Evolutionary conservation across 2,797 vertebrate species (phyloP), one percentile per base, ranked within the genome.

Genomic region (Sebastes aleutianus): DNA sequence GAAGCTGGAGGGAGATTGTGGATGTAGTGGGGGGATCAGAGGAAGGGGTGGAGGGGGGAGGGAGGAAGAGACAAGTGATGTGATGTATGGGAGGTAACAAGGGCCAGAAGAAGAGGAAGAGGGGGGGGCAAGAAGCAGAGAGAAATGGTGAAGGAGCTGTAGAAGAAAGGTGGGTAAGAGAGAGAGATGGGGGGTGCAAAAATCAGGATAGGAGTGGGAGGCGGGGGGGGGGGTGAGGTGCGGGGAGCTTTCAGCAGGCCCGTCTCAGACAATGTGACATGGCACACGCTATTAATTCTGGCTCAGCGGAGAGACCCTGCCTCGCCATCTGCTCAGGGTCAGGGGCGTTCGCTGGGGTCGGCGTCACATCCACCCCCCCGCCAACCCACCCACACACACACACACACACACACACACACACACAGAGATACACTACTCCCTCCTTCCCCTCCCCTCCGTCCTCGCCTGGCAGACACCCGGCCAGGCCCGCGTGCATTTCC

Each of bases 251-350:
- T 85, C 75, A 78, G 92, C 90, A 95, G 92, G 92, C 90, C 93
- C 84, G 85, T 93, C 91, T 94, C 94, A 95, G 95, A 97, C 96
- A 97, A 96, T 96, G 95, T 96, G 96, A 96, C 96, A 95, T 95
- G 96, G 96, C 96, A 96, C 96, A 97, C 95, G 95, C 94, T 96
- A 95, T 97, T 97, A 96, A 96, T 97, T 97, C 96, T 95, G 96
- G 96, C 95, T 97, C 95, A 96, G 92, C 92, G 78, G 91, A 95
- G 96, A 96, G 93, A 93, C 93, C 95, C 96, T 96, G 96, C 95
- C 95, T 94, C 93, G 95, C 96, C 96, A 97, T 97, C 96, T 97
- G 97, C 96, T 96, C 93, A 93, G 95, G 96, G 96, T 97, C 96
- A 97, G 96, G 95, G 94, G 92, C 95, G 89, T 96, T 96, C 94